Conservation (phyloP, 2,797 vertebrate species). For the Potorous gilbertii region DNA sequence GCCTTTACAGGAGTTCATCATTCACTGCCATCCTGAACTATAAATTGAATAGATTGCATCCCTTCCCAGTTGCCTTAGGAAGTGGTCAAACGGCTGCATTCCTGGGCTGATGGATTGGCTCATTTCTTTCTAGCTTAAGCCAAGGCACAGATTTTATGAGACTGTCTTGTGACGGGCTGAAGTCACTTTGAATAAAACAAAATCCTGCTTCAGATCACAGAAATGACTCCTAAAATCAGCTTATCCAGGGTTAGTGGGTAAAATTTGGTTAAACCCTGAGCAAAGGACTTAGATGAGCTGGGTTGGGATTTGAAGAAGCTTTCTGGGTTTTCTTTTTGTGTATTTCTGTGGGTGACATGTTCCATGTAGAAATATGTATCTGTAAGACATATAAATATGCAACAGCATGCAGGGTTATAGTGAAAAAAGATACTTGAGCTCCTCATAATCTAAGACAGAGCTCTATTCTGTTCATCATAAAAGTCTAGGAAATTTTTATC, state of each 20-base stretch:
- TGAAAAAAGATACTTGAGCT: conserved; percentile 68
- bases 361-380: conserved; percentile 53
- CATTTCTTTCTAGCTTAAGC: conserved; percentile 81
- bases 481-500: conserved; percentile 79
- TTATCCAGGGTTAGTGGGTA: conserved; percentile 55
- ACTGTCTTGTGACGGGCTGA: conserved; percentile 82
- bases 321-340: conserved; percentile 33
- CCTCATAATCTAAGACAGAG: conserved; percentile 57
- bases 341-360: conserved; percentile 3
- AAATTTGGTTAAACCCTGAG: conserved; percentile 72
- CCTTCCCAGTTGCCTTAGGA: conserved; percentile 84
- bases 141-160: conserved; percentile 84
- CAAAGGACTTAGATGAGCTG: conserved; percentile 44
- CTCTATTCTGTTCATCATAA: conserved; percentile 10
- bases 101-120: conserved; percentile 84
- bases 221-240: conserved; percentile 72
- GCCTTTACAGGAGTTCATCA: conserved; percentile 70
- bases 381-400: conserved; percentile 66
- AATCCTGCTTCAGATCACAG: conserved; percentile 77
- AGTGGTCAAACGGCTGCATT: conserved; percentile 85
- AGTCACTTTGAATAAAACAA: conserved; percentile 83
- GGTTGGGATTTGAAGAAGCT: conserved; percentile 4
- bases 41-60: conserved; percentile 85
- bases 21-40: conserved; percentile 76
- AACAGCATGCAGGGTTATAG: conserved; percentile 44